A percentile compares a stretch with the other conserved stretches of the same genome.
phyloP scores from a whole-genome alignment of 2,113 vertebrate genomes.

The Pterocles orientalis region DNA sequence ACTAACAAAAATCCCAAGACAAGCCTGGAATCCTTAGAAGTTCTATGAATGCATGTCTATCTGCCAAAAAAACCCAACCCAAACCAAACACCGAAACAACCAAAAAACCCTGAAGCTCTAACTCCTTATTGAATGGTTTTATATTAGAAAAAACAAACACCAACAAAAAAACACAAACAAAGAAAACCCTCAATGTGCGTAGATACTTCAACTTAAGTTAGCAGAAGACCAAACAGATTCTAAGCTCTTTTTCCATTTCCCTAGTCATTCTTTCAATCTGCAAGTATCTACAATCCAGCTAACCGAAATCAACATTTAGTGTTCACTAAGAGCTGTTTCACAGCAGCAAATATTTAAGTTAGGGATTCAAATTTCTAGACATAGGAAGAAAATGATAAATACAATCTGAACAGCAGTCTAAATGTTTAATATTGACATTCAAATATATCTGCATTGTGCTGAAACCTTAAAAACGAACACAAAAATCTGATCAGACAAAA shows the following conservation, averaged over 20 bases:
- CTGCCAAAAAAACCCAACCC: constrained; percentile 68
- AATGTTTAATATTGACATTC: constrained; percentile 86
- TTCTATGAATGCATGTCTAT: constrained; percentile 89
- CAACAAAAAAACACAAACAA: not conserved
- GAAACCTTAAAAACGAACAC: constrained; percentile 76
- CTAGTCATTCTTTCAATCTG: constrained; percentile 83
- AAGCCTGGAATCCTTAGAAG: constrained; percentile 84
- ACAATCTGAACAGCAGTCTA: constrained; percentile 89
- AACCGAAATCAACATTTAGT: constrained; percentile 91
- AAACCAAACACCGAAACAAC: not conserved
- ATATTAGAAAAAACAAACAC: constrained; percentile 29
- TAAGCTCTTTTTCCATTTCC: constrained; percentile 71
- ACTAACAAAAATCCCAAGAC: constrained; percentile 94
- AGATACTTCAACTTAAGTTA: constrained; percentile 86
- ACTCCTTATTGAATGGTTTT: constrained; percentile 83
- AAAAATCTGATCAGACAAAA: constrained; percentile 69
- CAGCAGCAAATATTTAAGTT: constrained; percentile 83
- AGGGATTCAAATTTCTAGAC: constrained; percentile 79
- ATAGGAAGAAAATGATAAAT: constrained; percentile 80
- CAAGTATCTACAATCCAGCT: constrained; percentile 95
- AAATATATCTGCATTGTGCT: constrained; percentile 83
- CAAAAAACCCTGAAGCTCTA: constrained; percentile 79
- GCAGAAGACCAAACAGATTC: constrained; percentile 78
- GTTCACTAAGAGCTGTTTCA: constrained; percentile 88
- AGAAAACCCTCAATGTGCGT: constrained; percentile 70